These are phyloP conservation scores for Octopus sinensis DNA, from an alignment of 1,140 invertebrate genomes.

Conservation along the genomic window DNA sequence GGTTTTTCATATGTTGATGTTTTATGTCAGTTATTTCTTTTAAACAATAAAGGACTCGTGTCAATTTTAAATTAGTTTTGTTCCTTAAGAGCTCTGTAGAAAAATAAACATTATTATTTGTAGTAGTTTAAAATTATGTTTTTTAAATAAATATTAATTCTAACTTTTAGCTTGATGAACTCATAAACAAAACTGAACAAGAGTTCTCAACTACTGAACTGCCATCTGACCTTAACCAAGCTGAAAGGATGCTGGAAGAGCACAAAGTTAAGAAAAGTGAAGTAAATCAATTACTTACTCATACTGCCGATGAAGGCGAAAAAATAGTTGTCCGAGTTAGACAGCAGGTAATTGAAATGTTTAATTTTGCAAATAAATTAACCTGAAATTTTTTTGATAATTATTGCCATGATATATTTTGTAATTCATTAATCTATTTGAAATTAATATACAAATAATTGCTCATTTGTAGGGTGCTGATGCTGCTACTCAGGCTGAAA, in stretches of 20 bases:
- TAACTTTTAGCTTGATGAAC: conserved; percentile 59
- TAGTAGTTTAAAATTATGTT: no score
- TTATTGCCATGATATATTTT: no score
- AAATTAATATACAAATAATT: no score
- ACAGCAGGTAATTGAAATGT: conserved; percentile 60
- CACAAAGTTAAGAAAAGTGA: conserved; percentile 64
- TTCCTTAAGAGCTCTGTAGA: no score
- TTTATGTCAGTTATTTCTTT: no score
- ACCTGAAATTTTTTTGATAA: no score
- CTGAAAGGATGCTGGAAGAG: conserved; percentile 62
- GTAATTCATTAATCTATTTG: no score
- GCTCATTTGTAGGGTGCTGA: conserved; percentile 65
- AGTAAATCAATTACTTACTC: conserved; percentile 65
- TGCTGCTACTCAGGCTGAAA: conserved; percentile 68
- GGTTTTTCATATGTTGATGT: no score
- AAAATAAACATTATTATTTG: no score
- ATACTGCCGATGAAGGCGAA: conserved; percentile 65
- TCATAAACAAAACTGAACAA: conserved; percentile 59
- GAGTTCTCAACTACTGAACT: conserved; percentile 56
- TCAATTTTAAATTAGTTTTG: no score
- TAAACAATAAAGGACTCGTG: no score
- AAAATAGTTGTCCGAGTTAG: conserved; percentile 66
- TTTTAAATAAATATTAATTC: not conserved
- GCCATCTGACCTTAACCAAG: conserved; percentile 57
- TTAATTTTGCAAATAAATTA: not conserved